These are phyloP conservation scores for Amiota communis DNA, from an alignment of 2,888 invertebrate species.

Conservation along the genomic window DNA sequence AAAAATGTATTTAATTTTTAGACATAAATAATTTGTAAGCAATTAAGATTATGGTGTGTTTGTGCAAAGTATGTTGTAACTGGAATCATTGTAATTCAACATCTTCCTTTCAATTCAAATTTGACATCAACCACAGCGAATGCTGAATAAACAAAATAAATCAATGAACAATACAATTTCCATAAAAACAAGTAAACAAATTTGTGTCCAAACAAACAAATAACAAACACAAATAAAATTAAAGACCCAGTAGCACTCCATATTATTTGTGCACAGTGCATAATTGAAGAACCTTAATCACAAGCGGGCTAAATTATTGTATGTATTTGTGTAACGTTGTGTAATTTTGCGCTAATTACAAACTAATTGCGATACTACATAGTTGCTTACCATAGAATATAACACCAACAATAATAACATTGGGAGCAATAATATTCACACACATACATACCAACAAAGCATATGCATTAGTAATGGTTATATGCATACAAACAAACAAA, in stretches of 20 bases:
- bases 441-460: neutral
- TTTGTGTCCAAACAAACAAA: neutral
- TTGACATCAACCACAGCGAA: too few relatives aligned
- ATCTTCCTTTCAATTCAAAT: too few relatives aligned
- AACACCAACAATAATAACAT: too few relatives aligned
- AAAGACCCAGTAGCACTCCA: neutral
- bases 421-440: neutral
- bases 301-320: too few relatives aligned
- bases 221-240: neutral
- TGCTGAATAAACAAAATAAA: neutral
- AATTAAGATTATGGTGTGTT: neutral
- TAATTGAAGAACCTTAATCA: too few relatives aligned
- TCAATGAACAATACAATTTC: neutral
- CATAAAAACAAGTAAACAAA: conserved; percentile 3
- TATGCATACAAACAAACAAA: too few relatives aligned
- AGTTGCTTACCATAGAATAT: neutral
- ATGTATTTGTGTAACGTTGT: neutral
- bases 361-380: conserved; percentile 20
- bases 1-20: conserved; percentile 5
- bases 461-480: neutral
- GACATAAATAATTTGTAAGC: neutral
- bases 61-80: too few relatives aligned
- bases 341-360: conserved; percentile 18
- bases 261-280: too few relatives aligned
- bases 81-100: too few relatives aligned